These are phyloP conservation scores for Amphiura filiformis DNA, from an alignment of 35 echinoderm and acorn worm genomes.

Conservation along the genomic window DNA sequence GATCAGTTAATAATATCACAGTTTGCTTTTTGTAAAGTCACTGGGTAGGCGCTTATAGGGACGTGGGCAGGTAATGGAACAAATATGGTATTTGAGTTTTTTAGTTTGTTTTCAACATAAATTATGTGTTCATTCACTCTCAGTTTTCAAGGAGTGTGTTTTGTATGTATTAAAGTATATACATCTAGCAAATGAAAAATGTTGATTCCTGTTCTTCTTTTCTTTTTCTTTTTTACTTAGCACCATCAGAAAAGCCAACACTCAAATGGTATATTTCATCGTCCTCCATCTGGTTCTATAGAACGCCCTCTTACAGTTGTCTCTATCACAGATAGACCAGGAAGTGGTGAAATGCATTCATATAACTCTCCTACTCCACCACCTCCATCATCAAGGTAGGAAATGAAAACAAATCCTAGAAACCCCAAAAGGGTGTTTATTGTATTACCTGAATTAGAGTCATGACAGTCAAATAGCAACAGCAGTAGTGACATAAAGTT, in stretches of 20 bases:
- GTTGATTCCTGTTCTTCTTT: no score
- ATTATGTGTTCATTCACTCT: no score
- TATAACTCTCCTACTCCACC: conserved; percentile 29
- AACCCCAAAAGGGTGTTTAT: neutral
- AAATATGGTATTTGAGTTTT: no score
- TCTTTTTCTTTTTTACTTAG: neutral
- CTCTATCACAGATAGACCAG: conserved; percentile 20
- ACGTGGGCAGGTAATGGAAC: no score
- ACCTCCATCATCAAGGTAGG: neutral
- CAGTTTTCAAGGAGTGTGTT: no score
- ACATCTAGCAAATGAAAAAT: no score
- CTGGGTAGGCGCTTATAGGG: no score
- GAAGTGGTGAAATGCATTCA: neutral
- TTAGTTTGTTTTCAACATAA: no score
- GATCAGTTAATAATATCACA: no score
- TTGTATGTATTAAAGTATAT: no score
- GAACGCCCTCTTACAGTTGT: conserved; percentile 16
- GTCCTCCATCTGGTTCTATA: neutral
- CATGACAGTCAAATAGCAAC: neutral
- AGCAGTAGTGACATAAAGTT: neutral
- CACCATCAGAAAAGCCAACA: conserved; percentile 19
- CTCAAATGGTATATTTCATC: neutral
- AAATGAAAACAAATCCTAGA: neutral
- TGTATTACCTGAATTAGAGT: neutral
- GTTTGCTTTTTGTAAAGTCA: no score